Conservation (phyloP, 1,140 invertebrate genomes). For the Trachymyrmex septentrionalis region DNA sequence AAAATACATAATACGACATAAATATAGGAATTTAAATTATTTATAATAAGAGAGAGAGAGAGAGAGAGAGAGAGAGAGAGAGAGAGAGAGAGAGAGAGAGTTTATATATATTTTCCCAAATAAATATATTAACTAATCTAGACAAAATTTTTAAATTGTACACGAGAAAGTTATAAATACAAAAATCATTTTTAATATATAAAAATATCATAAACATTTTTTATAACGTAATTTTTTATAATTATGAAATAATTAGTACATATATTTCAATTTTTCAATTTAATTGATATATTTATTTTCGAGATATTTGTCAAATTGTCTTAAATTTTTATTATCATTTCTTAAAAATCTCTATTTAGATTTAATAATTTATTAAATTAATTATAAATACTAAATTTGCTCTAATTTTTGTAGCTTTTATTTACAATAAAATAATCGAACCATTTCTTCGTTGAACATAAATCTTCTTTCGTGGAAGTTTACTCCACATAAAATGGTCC, state of each 20-base stretch:
- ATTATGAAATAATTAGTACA: background rate
- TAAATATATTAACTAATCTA: background rate
- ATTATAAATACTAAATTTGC: background rate
- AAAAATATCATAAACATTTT: background rate
- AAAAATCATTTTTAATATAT: constrained; percentile 1
- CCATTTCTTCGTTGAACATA: constrained; percentile 1
- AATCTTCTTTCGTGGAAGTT: background rate
- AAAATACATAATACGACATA: background rate
- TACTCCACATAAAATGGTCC: background rate
- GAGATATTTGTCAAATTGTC: background rate
- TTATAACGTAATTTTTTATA: background rate
- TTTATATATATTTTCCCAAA: background rate
- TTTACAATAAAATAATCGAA: background rate
- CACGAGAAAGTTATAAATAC: background rate
- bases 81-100: too few species aligned
- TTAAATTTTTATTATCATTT: background rate
- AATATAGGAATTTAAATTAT: constrained; percentile 11
- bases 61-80: too few species aligned
- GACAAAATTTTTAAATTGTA: background rate
- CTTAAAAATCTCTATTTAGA: constrained; percentile 10
- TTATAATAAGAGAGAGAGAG: background rate
- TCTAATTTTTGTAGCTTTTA: constrained; percentile 1
- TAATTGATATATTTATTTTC: background rate
- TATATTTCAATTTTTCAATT: background rate
- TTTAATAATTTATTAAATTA: background rate